Base-by-base conservation (phyloP, 1,140 invertebrate genomes). In the Grapholita molesta region DNA sequence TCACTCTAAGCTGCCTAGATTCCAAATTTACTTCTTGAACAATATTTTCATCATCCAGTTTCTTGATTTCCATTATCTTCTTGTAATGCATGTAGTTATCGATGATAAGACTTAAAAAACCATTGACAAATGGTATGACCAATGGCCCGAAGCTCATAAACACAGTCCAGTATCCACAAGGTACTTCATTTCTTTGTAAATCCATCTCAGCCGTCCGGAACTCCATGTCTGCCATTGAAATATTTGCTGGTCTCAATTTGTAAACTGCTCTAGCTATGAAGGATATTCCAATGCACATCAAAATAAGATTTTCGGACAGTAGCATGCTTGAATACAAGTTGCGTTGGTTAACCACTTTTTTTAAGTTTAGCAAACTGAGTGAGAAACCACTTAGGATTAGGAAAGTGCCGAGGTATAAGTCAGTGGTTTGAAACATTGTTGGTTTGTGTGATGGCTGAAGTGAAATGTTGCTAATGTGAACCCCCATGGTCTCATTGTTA, bases 61-160 rank as follows among this genome's bases (percentile, higher is more conserved):
- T 71, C 48, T 85, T 85, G 1, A 77, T 69, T 8, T 85, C 79
- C 28, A 67, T 53, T n/a, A 89, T 24, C 71, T 86, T 84, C 75
- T 70, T 81, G 35, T 89, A 91, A 66, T 89, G 85, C 84, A 89
- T 81, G 61, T 89, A 91, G 72, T 89, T 91, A 52, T 91, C 86
- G 67, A 91, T 85, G 7, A 89, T 70, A 0, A 89, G 74, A 9
- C 79, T 85, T 25, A 90, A 42, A 71, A 92, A 90, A 70, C 86
- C 90, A 52, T 91, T 92, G 0, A 92, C 85, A 48, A 91, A 72
- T n/a, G 89, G 84, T 23, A 88, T 72, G 21, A 90, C 79, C 18
- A 90, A 66, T 9, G 88, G 88, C 48, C 89, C 87, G 68, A 87
- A 91, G 25, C 83, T 80, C 57, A 89, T 69, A 24, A 92, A 70